Base-by-base conservation (phyloP, 1,140 invertebrate species). In the Rhyacophila brunnea region DNA sequence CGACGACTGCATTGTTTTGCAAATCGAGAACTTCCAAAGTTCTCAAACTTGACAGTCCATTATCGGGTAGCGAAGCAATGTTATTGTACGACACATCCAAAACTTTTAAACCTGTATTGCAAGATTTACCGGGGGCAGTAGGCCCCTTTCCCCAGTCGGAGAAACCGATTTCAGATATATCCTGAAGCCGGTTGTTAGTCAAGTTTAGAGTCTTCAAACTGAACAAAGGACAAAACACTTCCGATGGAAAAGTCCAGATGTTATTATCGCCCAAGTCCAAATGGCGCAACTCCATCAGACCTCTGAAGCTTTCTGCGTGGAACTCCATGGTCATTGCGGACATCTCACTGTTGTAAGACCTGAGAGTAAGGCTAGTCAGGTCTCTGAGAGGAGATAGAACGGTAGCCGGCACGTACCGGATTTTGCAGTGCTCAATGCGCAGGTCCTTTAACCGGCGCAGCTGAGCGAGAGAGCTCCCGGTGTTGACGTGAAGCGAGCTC, bases 181-280 rank as follows among this genome's bases (percentile, higher is more conserved):
- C 87, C 72, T 88, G 87, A 62, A 94, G 80, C 74, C 85, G 85
- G 73, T 94, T 94, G 67, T 83, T 79, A 38, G 89, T 89, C 28
- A 92, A 72, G 68, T 92, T 91, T n/a, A 92, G 74, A 36, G 78
- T 77, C 44, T 81, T 78, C 13, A 93, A 74, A 64, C 81, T 84
- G 60, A 82, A 83, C 11, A 92, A 77, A 4, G 88, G 85, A 68
- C 90, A 93, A 67, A 94, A 85, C 1, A 91, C 74, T 54, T 87
- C 85, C 19, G 81, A 73, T 4, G 91, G 89, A 45, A 92, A 72
- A 46, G 82, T 87, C 82, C 87, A 89, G 60, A 93, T 86, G 70
- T 92, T 90, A 71, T 93, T 93, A 66, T 88, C 86, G 20, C 84
- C 85, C 10, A 94, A 75, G 73, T 93, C 88, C 48, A 93, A 74